Conservation (phyloP, 2,797 vertebrate species). For the Chiloscyllium punctatum region DNA sequence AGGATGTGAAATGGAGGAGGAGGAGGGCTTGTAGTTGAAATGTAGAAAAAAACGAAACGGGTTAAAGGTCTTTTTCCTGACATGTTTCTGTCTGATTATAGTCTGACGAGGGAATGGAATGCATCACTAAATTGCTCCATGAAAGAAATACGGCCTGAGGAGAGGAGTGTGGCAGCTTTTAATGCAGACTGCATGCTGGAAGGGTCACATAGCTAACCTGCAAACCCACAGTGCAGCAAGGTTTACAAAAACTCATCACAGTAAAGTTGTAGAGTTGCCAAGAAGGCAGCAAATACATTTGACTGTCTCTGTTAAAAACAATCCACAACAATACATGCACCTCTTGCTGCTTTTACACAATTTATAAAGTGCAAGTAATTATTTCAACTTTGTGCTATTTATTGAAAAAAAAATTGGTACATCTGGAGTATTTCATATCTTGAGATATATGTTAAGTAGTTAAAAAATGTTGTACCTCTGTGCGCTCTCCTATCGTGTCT, state of each 20-base stretch:
- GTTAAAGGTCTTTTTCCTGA: slow-evolving; percentile 22
- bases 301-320: neutral
- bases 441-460: neutral
- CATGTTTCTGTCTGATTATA: slow-evolving; percentile 17
- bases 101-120: slow-evolving; percentile 23
- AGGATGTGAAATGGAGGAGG: neutral
- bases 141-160: slow-evolving; percentile 22
- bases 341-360: neutral
- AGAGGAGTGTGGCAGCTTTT: slow-evolving; percentile 9
- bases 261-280: neutral
- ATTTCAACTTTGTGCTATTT: neutral
- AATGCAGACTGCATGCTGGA: neutral
- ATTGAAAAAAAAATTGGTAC: neutral
- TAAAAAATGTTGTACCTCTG: neutral
- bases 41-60: neutral
- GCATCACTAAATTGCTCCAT: slow-evolving; percentile 24
- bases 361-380: neutral
- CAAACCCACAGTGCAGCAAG: neutral
- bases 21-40: neutral
- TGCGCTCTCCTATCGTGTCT: neutral
- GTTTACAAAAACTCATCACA: neutral
- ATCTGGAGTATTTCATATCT: neutral
- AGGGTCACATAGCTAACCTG: slow-evolving; percentile 21
- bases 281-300: neutral
- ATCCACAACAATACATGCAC: neutral